Evolutionary conservation across 1,140 invertebrate genomes (phyloP).

Genomic region (Berghia stephanieae): DNA sequence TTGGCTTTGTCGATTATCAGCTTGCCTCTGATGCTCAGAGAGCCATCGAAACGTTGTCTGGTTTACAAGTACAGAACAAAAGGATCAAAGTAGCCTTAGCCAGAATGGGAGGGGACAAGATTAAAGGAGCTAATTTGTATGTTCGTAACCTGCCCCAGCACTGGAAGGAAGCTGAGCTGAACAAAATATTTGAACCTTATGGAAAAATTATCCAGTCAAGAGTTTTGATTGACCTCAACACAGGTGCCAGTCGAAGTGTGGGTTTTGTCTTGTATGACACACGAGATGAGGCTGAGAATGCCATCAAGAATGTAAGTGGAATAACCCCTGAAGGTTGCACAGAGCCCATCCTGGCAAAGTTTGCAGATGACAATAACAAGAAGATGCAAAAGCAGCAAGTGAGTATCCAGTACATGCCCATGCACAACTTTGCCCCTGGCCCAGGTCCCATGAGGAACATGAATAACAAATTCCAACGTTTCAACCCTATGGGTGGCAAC

Average conservation of each 20-base stretch:
- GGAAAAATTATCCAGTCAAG: constrained; percentile 91
- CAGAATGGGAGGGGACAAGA: constrained; percentile 87
- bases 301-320: constrained; percentile 85
- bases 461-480: constrained; percentile 46
- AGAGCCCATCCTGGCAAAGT: constrained; percentile 84
- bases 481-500: constrained; percentile 51
- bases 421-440: constrained; percentile 37
- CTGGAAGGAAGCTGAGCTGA: constrained; percentile 76
- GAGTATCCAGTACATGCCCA: constrained; percentile 34
- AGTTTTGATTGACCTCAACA: constrained; percentile 86
- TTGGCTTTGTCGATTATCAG: constrained; percentile 93
- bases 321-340: constrained; percentile 83
- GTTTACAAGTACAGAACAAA: constrained; percentile 87
- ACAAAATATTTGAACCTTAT: constrained; percentile 85
- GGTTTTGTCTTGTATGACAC: constrained; percentile 81
- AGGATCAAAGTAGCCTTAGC: constrained; percentile 91
- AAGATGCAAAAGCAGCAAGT: constrained; percentile 60
- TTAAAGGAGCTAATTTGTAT: constrained; percentile 95
- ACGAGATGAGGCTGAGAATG: constrained; percentile 81
- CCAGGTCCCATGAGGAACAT: constrained; percentile 54
- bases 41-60: constrained; percentile 88
- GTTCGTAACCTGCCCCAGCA: constrained; percentile 87
- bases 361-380: constrained; percentile 93
- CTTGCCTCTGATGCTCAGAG: constrained; percentile 84
- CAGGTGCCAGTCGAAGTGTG: constrained; percentile 84